Evolutionary conservation across 2,888 invertebrate species (phyloP), one percentile per base, ranked within the genome.

Genomic region (Seira sanloemensis): DNA sequence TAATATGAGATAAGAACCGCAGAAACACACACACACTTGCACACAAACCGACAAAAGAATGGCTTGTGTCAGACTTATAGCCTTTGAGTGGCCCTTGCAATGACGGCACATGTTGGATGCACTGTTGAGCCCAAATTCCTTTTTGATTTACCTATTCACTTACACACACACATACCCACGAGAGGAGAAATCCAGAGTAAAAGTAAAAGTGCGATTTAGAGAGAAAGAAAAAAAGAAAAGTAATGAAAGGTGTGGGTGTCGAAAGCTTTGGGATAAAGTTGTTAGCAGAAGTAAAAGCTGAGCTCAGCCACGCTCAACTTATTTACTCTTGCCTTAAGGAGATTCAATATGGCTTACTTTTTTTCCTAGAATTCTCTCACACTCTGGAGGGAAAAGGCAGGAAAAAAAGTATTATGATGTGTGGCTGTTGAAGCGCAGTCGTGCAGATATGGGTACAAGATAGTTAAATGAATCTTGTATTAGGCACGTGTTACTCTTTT

Each of bases 301-400:
- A 26, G 77, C 77, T 77, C 69, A 69, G 71, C 46, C 65, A 65
- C 78, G 37, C 71, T 78, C 71, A 78, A 65, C 71, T 78, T 71
- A 78, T 78, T 78, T 78, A 65, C 78, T 71, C 46, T 71, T 62
- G 78, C 78, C 71, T 37, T 78, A 71, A 78, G 71, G 24, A 78
- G 71, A 58, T 78, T 18, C 71, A 78, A 65, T 71, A 65, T 78
- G 76, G 76, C 58, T 50, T n/a, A 50, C 50, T 7, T 50, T 69
- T 58, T 67, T 68, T 68, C 12, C 27, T 2, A 12, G 26, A n/a
- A n/a, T n/a, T n/a, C n/a, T n/a, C n/a, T n/a, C n/a, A n/a, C n/a
- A n/a, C n/a, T 50, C 50, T n/a, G n/a, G 50, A 50, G 50, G 50
- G n/a, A n/a, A n/a, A 50, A 50, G 50, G 50, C 50, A 50, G n/a